Base-by-base conservation (phyloP, 2,113 vertebrate genomes). In the Malurus elegans region DNA sequence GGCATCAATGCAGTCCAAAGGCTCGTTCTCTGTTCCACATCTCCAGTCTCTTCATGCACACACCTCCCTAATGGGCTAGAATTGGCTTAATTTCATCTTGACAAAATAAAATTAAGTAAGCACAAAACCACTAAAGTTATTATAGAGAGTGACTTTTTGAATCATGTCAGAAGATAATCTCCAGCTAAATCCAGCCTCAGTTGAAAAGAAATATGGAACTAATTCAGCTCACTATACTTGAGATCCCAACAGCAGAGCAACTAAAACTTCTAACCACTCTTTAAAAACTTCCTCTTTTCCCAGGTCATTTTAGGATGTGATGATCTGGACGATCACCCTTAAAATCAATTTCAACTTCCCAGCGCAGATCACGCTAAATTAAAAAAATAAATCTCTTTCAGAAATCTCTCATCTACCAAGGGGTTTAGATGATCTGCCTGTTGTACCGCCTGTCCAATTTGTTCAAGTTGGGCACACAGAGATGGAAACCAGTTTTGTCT, bases 31-130 rank as follows among this genome's bases (percentile, higher is more conserved):
- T 36, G 65, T 86, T 89, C 56, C 7, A 1, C 31, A 58, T 61
- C 90, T 71, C 66, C 74, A 61, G 87, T 66, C 57, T 75, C 31
- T 1, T 57, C 0, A 0, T 57, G 78, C 42, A 73, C 70, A 87
- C 92, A 82, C 90, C 87, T 97, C 51, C 40, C 58, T 90, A 87
- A 96, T 93, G 58, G 17, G 12, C 47, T 80, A 40, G 71, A 94
- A 79, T 62, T 70, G 54, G 50, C 87, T 89, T 95, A 89, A 95
- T 90, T 65, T 73, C 84, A 96, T 95, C 90, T 76, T 57, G 42
- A 73, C 78, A 90, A 90, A 95, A 95, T 60, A 92, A 94, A 94
- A 96, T 75, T 82, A 93, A 94, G 66, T 78, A 92, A 87, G 90
- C 1, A 0, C 78, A 91, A 69, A 95, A 69, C 60, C 66, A 79